Conservation (phyloP, 2,797 vertebrate species). For the Acrocephalus scirpaceus region DNA sequence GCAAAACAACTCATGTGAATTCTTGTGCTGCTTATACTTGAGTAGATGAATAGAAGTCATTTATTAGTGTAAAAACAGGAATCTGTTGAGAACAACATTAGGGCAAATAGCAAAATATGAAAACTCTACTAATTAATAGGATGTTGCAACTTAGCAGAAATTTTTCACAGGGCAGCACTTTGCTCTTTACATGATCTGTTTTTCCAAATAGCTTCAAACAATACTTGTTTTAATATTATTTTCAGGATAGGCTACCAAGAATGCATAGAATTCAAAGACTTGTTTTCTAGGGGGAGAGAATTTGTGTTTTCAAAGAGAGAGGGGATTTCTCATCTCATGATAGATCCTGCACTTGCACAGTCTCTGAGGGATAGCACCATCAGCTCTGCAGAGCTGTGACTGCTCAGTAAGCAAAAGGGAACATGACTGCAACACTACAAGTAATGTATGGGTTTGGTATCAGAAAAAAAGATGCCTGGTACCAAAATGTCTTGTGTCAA, state of each 20-base stretch:
- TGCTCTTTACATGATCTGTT: neutral
- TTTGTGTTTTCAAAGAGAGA: neutral
- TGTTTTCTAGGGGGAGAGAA: neutral
- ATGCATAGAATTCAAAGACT: neutral
- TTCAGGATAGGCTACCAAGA: neutral
- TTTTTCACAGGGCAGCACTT: neutral
- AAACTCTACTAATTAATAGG: neutral
- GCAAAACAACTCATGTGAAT: neutral
- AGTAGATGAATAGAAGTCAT: neutral
- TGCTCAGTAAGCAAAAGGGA: neutral
- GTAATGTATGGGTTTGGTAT: neutral
- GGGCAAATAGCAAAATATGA: neutral
- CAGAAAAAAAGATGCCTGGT: neutral
- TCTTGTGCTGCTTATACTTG: neutral
- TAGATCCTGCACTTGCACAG: neutral
- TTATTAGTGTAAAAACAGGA: neutral
- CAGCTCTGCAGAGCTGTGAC: neutral
- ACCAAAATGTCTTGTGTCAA: neutral
- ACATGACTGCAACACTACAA: fast-evolving
- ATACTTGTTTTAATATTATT: neutral
- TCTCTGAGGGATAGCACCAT: neutral
- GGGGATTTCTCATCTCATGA: neutral
- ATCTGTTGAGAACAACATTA: neutral
- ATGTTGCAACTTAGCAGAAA: neutral
- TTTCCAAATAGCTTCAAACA: neutral